Conservation (phyloP, 2,113 vertebrate species). For the Dipodomys merriami region DNA sequence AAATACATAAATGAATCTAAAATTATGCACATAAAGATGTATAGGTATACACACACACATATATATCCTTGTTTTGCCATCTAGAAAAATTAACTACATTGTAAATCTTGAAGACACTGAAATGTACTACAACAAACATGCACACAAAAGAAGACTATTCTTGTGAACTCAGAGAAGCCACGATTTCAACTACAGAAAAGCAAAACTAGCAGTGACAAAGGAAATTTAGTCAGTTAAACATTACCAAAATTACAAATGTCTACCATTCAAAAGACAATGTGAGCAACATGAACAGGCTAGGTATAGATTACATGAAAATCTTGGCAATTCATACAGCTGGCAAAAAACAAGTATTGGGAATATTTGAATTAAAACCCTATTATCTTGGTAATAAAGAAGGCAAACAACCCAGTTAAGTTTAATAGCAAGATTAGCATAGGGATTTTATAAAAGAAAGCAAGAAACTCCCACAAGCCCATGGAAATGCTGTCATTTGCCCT, state of each 20-base stretch:
- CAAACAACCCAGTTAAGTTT: not conserved
- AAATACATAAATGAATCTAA: too few relatives aligned
- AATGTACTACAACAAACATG: not conserved
- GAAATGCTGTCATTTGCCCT: not conserved
- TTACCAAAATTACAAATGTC: not conserved
- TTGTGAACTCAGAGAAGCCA: not conserved
- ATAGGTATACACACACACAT: too few relatives aligned
- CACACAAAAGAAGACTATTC: not conserved
- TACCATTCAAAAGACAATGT: not conserved
- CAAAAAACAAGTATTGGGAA: not conserved
- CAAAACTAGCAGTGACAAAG: not conserved
- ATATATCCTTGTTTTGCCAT: not conserved
- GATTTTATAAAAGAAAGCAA: not conserved
- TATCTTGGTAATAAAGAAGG: conserved; percentile 17
- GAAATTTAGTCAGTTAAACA: not conserved
- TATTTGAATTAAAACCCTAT: not conserved
- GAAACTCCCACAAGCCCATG: not conserved
- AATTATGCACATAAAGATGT: too few relatives aligned
- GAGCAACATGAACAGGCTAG: not conserved
- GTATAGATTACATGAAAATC: not conserved
- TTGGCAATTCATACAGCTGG: not conserved
- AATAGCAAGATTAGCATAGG: not conserved
- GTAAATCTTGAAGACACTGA: not conserved
- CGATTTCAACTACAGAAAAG: not conserved
- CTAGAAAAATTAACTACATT: not conserved